Base-by-base conservation (phyloP, 2,113 vertebrate species). In the Lagenorhynchus albirostris region DNA sequence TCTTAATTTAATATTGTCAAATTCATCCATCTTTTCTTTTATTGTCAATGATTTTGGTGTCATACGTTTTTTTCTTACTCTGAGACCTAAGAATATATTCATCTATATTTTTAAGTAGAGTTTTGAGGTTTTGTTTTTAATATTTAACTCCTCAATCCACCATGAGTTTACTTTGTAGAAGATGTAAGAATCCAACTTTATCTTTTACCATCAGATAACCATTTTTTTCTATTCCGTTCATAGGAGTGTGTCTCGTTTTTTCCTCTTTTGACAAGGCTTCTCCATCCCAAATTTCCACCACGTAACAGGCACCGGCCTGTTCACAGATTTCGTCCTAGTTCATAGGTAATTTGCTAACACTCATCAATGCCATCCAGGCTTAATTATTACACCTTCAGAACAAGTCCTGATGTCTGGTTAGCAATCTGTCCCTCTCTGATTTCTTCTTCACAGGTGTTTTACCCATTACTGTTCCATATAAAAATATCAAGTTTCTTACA, bases 361-460 rank as follows among this genome's bases (percentile, higher is more conserved):
- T 8, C 11, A 2, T 5, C 13, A 15, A 1, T 10, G 2, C 12
- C 41, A n/a, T 31, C 41, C 11, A 60, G 33, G 10, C 2, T 41
- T n/a, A 7, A 26, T 10, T 25, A 62, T 12, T 11, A 1, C 5
- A 31, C 44, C n/a, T 63, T 47, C 65, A 73, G 53, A 71, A 13
- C 12, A 21, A 63, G 18, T 38, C n/a, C 38, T 6, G 3, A 71
- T 3, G 44, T 50, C 23, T 8, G 20, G 41, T 18, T 31, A 44
- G 20, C 36, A 15, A 1, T 31, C 20, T 73, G 31, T 44, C 15
- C 33, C 25, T 62, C 60, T 36, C 38, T 41, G 25, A 11, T 7
- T 50, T 38, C 26, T 58, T 86, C 73, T 87, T 87, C 10, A 23
- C 33, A 14, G 55, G 31, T 44, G 17, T 20, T 55, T 71, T 62